These are phyloP conservation scores for Semicossyphus pulcher DNA, from an alignment of 2,113 vertebrate species.

Conservation along the genomic window DNA sequence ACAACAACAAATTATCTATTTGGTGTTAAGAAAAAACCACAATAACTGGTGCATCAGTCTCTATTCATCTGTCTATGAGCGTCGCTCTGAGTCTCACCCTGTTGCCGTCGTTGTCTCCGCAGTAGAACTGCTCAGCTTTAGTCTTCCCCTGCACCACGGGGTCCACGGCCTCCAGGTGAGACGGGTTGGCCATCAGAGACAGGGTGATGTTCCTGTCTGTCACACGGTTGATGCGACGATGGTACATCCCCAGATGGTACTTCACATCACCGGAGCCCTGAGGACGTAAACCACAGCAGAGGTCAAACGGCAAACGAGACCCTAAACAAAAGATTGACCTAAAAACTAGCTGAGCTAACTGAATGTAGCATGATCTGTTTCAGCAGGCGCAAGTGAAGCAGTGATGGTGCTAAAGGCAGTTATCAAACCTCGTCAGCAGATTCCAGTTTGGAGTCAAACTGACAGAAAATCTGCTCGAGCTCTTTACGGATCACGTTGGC, in stretches of 20 bases:
- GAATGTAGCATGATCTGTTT: too few species aligned
- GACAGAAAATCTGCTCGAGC: constrained; percentile 98
- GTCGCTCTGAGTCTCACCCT: constrained; percentile 81
- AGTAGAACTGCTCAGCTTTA: constrained; percentile 98
- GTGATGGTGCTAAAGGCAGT: background rate
- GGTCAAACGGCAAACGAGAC: too few species aligned
- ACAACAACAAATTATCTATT: too few species aligned
- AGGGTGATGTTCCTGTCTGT: constrained; percentile 96
- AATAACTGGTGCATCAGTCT: too few species aligned
- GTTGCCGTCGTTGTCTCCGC: constrained; percentile 94
- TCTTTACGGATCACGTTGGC: constrained; percentile 98
- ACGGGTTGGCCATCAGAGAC: constrained; percentile 96
- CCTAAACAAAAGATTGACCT: too few species aligned
- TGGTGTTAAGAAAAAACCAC: too few species aligned
- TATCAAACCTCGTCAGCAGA: constrained; percentile 92
- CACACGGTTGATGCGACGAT: constrained; percentile 95
- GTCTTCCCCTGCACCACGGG: constrained; percentile 98
- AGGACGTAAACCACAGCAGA: too few species aligned
- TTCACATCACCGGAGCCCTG: constrained; percentile 98
- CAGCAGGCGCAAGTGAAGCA: background rate
- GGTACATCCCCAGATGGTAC: constrained; percentile 99
- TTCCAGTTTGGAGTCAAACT: constrained; percentile 98
- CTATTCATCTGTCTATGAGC: too few species aligned
- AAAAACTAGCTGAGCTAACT: too few species aligned
- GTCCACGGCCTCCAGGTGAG: constrained; percentile 95